A percentile compares a stretch with the other conserved stretches of the same genome.
phyloP scores from a whole-genome alignment of 1,140 invertebrate genomes.

The Epicauta chinensis region DNA sequence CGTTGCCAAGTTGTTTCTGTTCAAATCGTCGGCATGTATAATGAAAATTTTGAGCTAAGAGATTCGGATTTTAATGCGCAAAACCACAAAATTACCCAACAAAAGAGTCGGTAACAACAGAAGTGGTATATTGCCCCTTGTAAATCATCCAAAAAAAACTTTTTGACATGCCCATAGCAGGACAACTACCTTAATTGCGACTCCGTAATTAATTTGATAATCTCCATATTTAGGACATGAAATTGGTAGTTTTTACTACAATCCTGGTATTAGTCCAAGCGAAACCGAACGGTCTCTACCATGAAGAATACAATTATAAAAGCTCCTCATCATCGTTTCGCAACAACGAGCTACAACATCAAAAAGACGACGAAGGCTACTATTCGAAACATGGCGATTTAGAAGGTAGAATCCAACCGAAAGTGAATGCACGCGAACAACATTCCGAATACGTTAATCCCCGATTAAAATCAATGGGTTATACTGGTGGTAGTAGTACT shows the following conservation, averaged over 20 bases:
- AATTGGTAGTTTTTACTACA: conserved; percentile 6
- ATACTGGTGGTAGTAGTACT: not conserved
- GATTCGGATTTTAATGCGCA: too few species aligned
- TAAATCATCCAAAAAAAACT: too few species aligned
- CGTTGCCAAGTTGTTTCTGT: too few species aligned
- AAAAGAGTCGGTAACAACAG: too few species aligned
- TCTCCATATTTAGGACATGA: too few species aligned
- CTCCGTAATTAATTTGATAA: too few species aligned
- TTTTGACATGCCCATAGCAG: too few species aligned
- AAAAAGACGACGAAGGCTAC: conserved; percentile 38
- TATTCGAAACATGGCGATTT: conserved; percentile 38
- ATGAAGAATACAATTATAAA: conserved; percentile 39
- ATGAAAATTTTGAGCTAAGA: too few species aligned
- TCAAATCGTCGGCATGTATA: too few species aligned
- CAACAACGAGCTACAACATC: conserved; percentile 39
- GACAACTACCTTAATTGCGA: too few species aligned
- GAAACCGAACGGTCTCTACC: conserved; percentile 33
- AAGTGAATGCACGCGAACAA: conserved; percentile 36
- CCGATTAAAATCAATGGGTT: conserved; percentile 8
- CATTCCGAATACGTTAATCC: conserved; percentile 40
- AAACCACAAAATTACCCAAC: too few species aligned
- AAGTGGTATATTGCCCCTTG: too few species aligned
- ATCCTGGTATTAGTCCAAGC: conserved; percentile 10
- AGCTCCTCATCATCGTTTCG: conserved; percentile 36
- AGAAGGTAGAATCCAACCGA: conserved; percentile 28